Base-by-base conservation (phyloP, 2,888 invertebrate genomes). In the Platyscelio sp. region DNA sequence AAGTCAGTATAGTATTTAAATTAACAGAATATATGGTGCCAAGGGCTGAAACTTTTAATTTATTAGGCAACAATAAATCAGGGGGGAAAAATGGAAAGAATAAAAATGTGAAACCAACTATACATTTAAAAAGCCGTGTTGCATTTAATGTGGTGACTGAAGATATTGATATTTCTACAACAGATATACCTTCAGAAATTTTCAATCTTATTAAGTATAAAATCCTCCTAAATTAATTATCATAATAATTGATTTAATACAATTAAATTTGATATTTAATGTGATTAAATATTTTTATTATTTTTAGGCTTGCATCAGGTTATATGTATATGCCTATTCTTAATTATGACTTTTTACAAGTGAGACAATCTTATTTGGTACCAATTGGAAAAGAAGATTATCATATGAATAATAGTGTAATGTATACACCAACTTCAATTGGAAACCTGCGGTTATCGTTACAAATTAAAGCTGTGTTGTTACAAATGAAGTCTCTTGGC, bases 131-230 rank as follows among this genome's bases (percentile, higher is more conserved):
- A 88, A 96, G 96, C 38, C 95, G 95, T 89, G 95, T 97, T 60
- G 96, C 96, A 70, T 94, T 98, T 74, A 96, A 96, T n/a, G 95
- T 98, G 91, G 95, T 98, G 90, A 96, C 97, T 2, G 98, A 98
- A 91, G 92, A 95, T 38, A 94, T 97, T 68, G 95, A 95, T 38
- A 93, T 98, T 22, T 97, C 97, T 29, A 92, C 94, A 4, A 94
- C 95, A 33, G 96, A 96, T 91, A 94, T 97, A 87, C 97, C 97
- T 63, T 94, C 95, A 11, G 97, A 97, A 94, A 92, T 97, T 81
- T 94, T 95, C 74, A 95, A 95, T 46, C 94, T 95, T 61, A 94
- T 97, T 68, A 95, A 94, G 96, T n/a, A n/a, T n/a, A n/a, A n/a
- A n/a, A n/a, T n/a, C n/a, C n/a, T n/a, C n/a, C n/a, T n/a, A n/a